phyloP scores from a whole-genome alignment of 2,888 invertebrate genomes.

The Pachydiplax longipennis region DNA sequence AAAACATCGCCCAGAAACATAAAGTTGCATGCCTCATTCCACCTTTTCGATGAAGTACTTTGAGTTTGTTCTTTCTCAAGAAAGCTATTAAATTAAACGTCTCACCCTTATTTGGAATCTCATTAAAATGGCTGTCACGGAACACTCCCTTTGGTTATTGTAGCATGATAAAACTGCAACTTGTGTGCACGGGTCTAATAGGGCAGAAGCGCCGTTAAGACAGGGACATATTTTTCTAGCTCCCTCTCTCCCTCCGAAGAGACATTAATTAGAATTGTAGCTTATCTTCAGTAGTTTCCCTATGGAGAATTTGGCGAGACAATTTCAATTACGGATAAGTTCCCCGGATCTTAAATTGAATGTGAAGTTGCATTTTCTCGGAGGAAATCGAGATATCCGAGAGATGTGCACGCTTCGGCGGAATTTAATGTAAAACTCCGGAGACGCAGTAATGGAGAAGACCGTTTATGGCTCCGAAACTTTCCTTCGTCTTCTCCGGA shows the following conservation, averaged over 20 bases:
- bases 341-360: neutral
- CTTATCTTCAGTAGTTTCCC: neutral
- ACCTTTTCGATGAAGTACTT: no score
- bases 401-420: neutral
- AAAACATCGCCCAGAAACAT: no score
- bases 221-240: neutral
- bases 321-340: neutral
- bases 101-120: no score
- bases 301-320: neutral
- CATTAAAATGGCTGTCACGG: no score
- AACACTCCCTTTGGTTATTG: neutral
- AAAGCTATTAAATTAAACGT: no score
- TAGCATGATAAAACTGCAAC: neutral
- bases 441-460: neutral
- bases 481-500: neutral
- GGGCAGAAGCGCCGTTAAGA: neutral
- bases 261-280: neutral
- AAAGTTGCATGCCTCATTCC: no score
- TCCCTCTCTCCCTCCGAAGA: neutral
- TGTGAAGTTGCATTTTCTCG: neutral
- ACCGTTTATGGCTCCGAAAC: neutral
- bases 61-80: no score
- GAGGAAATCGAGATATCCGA: neutral
- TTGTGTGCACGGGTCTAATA: neutral
- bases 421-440: neutral